Evolutionary conservation across 2,113 vertebrate genomes (phyloP), one percentile per base, ranked within the genome.

Genomic region (Rhinopithecus roxellana): DNA sequence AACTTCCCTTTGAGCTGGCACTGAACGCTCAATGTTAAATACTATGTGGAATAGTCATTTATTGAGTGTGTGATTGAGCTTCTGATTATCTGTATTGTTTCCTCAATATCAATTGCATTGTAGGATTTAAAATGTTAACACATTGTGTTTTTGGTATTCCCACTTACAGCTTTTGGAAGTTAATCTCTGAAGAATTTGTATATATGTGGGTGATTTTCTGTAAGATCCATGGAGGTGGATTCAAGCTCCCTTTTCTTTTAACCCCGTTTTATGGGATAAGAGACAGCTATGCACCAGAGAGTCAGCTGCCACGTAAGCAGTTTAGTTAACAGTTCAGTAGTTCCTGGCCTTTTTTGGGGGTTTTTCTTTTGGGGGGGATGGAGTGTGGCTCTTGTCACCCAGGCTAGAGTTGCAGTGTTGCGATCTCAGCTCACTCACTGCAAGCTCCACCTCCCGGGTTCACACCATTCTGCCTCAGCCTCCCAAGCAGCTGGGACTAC

Each of bases 301-400:
- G 55, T 32, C 75, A 17, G 45, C 43, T 50, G 4, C 91, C 25
- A 3, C 0, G 1, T 86, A 20, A 91, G 82, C 48, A 27, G 70
- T 61, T 48, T 40, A 40, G 10, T 75, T 72, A 72, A 40, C 10
- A 78, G 50, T 55, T 50, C 82, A 4, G 35, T 93, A 50, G 79
- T 67, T 93, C 69, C 50, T 93, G 67, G 61, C 22, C 84, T 94
- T 96, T 79, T 57, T 55, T 12, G 48, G 11, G 11, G 48, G 11
- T 48, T 55, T 52, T 52, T 52, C 6, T 55, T 2, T 2, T 1
- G 17, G 0, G 52, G 6, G 18, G 18, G 18, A 18, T 2, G 52
- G 52, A 20, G 18, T 55, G 18, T 55, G 18, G 52, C 18, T 55
- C 6, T 55, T 55, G 18, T 55, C 18, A 7, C 52, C 52, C 18